These are phyloP conservation scores for Diachrysia chrysitis DNA, from an alignment of 2,888 invertebrate species.

Conservation along the genomic window DNA sequence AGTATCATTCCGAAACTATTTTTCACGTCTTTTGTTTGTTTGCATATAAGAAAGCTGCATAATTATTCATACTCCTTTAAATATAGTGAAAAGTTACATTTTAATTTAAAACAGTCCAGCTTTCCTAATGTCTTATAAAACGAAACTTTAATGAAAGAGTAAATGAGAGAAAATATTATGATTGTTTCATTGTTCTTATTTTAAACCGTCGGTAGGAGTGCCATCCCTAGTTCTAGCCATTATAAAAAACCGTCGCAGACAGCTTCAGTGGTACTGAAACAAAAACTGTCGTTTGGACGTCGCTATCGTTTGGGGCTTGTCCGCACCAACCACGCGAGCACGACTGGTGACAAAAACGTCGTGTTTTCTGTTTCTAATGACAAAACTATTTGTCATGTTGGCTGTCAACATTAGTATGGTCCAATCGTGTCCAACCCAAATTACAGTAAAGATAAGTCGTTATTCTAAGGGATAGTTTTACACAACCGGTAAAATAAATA, in stretches of 20 bases:
- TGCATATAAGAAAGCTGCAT: no score
- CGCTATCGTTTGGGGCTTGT: constrained; percentile 38
- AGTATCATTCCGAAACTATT: no score
- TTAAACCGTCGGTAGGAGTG: neutral
- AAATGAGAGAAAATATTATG: neutral
- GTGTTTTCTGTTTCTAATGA: constrained; percentile 26
- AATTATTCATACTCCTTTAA: no score
- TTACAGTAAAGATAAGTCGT: no score
- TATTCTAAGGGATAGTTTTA: no score
- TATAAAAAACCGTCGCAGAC: constrained; percentile 39
- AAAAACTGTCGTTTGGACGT: constrained; percentile 23
- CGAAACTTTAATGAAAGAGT: no score
- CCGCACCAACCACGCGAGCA: constrained; percentile 37
- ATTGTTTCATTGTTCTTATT: neutral
- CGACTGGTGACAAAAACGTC: constrained; percentile 38
- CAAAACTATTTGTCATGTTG: constrained; percentile 38
- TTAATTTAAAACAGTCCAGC: neutral
- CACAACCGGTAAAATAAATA: no score
- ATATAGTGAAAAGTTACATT: no score
- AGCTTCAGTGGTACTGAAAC: constrained; percentile 30
- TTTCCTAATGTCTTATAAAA: neutral
- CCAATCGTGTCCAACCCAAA: no score
- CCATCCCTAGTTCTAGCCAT: constrained; percentile 31
- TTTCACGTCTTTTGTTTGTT: no score
- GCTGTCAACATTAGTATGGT: neutral